Evolutionary conservation across 1,140 invertebrate species (phyloP), one percentile per base, ranked within the genome.

Genomic region (Hyles vespertilio): DNA sequence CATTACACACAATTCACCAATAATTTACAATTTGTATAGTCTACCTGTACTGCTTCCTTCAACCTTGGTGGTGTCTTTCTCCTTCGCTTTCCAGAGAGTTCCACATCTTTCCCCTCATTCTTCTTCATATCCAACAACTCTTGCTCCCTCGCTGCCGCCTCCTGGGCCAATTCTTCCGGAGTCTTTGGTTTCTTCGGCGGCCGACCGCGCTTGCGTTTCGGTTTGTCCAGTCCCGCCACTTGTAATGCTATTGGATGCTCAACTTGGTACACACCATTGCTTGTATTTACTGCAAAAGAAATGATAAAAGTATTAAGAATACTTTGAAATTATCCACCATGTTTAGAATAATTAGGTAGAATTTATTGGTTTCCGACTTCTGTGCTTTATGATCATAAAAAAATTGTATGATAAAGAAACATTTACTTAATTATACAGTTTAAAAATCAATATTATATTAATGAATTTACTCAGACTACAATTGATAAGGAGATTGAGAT

Each of bases 51-150:
- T 61, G 91, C 91, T 88, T 93, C 93, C 67, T 90, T 91, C 67
- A 91, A 94, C 70, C 93, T 92, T 44, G 91, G 91, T 3, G 93
- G 94, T 50, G 92, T 91, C 90, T 93, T 93, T 59, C 93, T 90
- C 70, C 90, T 86, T 50, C 91, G 85, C 69, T 92, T 92, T 11
- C 91, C 90, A 65, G 91, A 91, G n/a, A 89, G 89, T 72, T 92
- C 91, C 3, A 89, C 74, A 51, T 76, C 89, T 70, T 69, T 90
- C 77, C 67, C 90, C 77, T 67, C 90, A 81, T 60, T 81, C 83
- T 67, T 82, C 63, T 73, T 89, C 22, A 22, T 32, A 33, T 49
- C 62, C 36, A 54, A 54, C 47, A 47, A 22, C 8, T 59, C 77
- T 73, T 69, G 87, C 72, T 69, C 75, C 66, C 63, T 77, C 52